These are phyloP conservation scores for Yponomeuta evonymella DNA, from an alignment of 2,888 invertebrate genomes.

Conservation along the genomic window DNA sequence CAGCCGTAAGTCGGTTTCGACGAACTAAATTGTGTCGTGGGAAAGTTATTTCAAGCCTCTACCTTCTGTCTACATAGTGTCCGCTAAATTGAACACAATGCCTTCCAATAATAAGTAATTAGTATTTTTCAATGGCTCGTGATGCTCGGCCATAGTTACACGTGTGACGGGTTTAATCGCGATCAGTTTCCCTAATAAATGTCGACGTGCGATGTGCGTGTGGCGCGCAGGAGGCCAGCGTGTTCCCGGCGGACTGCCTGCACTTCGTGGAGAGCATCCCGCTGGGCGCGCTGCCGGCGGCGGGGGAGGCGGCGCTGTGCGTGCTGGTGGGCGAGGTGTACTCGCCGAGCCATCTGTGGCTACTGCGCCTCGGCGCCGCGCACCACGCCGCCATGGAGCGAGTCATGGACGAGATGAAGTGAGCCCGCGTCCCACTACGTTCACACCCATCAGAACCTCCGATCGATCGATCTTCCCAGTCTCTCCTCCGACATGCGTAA, in stretches of 20 bases:
- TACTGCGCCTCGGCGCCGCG: constrained; percentile 52
- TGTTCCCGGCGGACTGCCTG: constrained; percentile 64
- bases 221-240: constrained; percentile 47
- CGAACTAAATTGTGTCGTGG: too few relatives aligned
- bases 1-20: too few relatives aligned
- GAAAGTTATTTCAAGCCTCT: too few relatives aligned
- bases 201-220: too few relatives aligned
- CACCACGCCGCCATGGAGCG: constrained; percentile 52
- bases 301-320: constrained; percentile 32
- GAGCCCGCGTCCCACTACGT: constrained; percentile 25
- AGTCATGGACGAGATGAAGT: constrained; percentile 73
- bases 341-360: constrained; percentile 77
- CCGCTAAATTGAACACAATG: too few relatives aligned
- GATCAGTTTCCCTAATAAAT: too few relatives aligned
- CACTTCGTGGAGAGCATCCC: constrained; percentile 52
- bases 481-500: too few relatives aligned
- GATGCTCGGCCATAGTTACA: too few relatives aligned
- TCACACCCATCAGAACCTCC: not conserved
- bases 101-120: too few relatives aligned
- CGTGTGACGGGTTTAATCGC: too few relatives aligned
- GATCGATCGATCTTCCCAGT: not conserved
- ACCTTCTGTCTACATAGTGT: too few relatives aligned
- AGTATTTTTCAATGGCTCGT: too few relatives aligned
- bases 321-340: constrained; percentile 70
- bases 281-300: constrained; percentile 31